Conservation (phyloP, 2,888 invertebrate genomes). For the Lochmaea crataegi region DNA sequence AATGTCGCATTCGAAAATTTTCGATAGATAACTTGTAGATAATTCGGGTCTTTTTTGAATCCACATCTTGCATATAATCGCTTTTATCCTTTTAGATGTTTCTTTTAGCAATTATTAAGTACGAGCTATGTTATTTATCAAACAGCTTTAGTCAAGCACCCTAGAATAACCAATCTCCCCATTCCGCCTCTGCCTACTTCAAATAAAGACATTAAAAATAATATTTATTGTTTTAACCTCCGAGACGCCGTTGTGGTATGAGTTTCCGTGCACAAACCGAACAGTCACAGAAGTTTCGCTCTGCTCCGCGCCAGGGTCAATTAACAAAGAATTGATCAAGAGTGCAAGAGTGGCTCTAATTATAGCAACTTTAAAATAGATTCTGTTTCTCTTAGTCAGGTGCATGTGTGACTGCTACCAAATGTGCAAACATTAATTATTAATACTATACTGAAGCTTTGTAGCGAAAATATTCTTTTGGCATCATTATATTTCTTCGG, state of each 20-base stretch:
- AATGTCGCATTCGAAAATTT: too few relatives aligned
- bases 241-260: neutral
- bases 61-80: too few relatives aligned
- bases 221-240: slow-evolving; percentile 13
- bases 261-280: slow-evolving; percentile 2
- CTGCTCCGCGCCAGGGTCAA: slow-evolving; percentile 42
- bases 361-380: slow-evolving; percentile 43
- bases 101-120: neutral
- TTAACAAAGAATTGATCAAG: slow-evolving; percentile 42
- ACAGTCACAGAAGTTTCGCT: slow-evolving; percentile 14
- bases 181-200: neutral
- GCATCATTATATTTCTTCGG: neutral
- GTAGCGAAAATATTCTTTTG: neutral
- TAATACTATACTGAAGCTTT: neutral
- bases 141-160: neutral
- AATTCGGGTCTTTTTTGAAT: too few relatives aligned
- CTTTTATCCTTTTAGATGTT: too few relatives aligned
- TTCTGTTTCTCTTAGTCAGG: slow-evolving; percentile 40
- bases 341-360: slow-evolving; percentile 39
- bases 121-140: neutral
- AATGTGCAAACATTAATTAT: slow-evolving; percentile 32
- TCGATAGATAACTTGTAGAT: too few relatives aligned
- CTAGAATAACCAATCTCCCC: neutral
- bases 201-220: slow-evolving; percentile 10
- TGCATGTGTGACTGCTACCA: slow-evolving; percentile 32